phyloP scores from a whole-genome alignment of 2,113 vertebrate genomes.

The Halcyon malimbica region DNA sequence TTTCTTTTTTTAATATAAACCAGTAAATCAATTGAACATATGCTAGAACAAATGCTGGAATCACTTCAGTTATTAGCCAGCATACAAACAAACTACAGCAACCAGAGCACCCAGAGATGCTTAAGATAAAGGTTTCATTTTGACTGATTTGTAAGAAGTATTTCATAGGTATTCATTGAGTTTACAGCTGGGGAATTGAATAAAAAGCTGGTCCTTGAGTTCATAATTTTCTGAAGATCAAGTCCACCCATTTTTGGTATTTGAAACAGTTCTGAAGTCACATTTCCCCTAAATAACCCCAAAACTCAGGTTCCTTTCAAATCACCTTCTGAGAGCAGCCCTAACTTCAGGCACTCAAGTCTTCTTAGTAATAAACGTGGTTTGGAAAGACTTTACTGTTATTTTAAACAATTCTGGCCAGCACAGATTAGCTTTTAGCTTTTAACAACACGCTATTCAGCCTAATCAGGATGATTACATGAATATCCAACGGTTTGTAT shows the following conservation, averaged over 20 bases:
- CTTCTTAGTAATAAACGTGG: background rate
- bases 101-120: background rate
- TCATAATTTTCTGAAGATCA: background rate
- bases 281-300: background rate
- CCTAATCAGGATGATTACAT: conserved; percentile 7
- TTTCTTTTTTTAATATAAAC: background rate
- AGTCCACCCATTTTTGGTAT: background rate
- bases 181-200: background rate
- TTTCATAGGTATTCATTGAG: background rate
- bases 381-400: background rate
- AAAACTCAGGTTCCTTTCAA: background rate
- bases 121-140: background rate
- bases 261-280: background rate
- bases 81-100: background rate
- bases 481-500: background rate
- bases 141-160: background rate
- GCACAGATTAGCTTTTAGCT: background rate
- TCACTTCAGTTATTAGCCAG: background rate
- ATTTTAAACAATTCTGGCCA: background rate
- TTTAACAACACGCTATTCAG: background rate
- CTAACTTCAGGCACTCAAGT: background rate
- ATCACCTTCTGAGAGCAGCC: background rate
- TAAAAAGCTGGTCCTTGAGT: background rate
- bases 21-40: background rate
- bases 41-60: background rate